Percentiles rank a stretch among this genome's conserved stretches.
Evolutionary conservation across 2,888 invertebrate genomes (phyloP).

Genomic region (Agrochola litura): DNA sequence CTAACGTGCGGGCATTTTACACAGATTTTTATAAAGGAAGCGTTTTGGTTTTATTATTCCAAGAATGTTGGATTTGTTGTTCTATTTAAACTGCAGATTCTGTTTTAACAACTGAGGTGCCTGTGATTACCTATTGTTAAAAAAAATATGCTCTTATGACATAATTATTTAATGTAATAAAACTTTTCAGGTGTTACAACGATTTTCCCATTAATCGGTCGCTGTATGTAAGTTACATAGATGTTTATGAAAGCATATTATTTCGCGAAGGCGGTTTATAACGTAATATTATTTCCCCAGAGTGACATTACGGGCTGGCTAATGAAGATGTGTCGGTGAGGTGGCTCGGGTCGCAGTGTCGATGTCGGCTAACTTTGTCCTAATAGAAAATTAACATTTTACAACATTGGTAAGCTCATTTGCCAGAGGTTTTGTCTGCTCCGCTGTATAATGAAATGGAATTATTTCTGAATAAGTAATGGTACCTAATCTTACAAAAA

Average conservation of each 20-base stretch:
- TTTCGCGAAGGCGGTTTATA: conserved; percentile 62
- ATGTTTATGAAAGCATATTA: conserved; percentile 59
- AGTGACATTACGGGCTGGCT: conserved; percentile 79
- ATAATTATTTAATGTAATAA: background rate
- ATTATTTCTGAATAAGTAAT: conserved; percentile 61
- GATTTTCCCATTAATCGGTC: conserved; percentile 1
- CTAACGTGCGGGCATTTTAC: conserved; percentile 35
- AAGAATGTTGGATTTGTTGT: background rate
- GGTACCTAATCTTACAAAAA: conserved; percentile 58
- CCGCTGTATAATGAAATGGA: conserved; percentile 52
- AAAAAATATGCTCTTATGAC: too few species aligned
- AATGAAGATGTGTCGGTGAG: conserved; percentile 85
- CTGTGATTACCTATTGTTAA: too few species aligned
- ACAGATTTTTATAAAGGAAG: conserved; percentile 27
- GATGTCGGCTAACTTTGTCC: conserved; percentile 68
- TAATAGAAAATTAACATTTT: conserved; percentile 71
- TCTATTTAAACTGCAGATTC: too few species aligned
- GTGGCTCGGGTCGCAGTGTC: conserved; percentile 74
- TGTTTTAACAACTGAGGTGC: too few species aligned
- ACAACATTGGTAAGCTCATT: conserved; percentile 56
- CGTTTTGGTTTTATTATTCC: background rate
- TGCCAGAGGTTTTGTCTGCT: conserved; percentile 34
- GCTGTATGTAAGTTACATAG: conserved; percentile 6
- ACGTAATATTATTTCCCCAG: conserved; percentile 79
- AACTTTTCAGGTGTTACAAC: background rate